Percentiles rank a stretch among this genome's conserved stretches.
These are phyloP conservation scores for Brachyopa scutellaris DNA, from an alignment of 2,888 invertebrate species.

Conservation along the genomic window DNA sequence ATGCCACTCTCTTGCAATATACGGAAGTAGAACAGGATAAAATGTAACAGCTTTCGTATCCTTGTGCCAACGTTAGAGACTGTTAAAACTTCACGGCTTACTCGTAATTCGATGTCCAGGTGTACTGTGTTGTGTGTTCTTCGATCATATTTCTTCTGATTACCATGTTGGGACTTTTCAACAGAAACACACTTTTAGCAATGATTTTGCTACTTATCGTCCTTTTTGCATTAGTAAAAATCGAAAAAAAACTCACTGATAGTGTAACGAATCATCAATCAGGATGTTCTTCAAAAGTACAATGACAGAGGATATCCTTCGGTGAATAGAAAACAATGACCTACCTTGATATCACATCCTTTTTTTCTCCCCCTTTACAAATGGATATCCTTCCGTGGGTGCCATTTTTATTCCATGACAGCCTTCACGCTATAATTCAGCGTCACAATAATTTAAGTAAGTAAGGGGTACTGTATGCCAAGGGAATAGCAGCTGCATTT, in stretches of 20 bases:
- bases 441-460: conserved; percentile 69
- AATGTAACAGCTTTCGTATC: conserved; percentile 59
- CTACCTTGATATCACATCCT: no score
- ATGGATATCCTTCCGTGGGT: conserved; percentile 68
- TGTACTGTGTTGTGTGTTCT: conserved; percentile 17
- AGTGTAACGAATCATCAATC: conserved; percentile 55
- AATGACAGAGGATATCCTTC: conserved; percentile 24
- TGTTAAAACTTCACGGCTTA: conserved; percentile 56
- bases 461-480: no score
- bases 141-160: not conserved
- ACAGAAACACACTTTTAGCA: not conserved
- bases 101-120: conserved; percentile 62
- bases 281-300: conserved; percentile 48
- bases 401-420: conserved; percentile 75
- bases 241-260: not conserved
- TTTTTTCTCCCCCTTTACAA: conserved; percentile 1
- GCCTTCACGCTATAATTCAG: conserved; percentile 81
- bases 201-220: not conserved
- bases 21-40: not conserved
- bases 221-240: no score
- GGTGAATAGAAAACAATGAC: no score
- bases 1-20: not conserved
- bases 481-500: conserved; percentile 59
- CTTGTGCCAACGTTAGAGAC: conserved; percentile 11
- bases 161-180: conserved; percentile 11